Conservation (phyloP, 2,888 invertebrate genomes). For the Nemotelus pantherinus region DNA sequence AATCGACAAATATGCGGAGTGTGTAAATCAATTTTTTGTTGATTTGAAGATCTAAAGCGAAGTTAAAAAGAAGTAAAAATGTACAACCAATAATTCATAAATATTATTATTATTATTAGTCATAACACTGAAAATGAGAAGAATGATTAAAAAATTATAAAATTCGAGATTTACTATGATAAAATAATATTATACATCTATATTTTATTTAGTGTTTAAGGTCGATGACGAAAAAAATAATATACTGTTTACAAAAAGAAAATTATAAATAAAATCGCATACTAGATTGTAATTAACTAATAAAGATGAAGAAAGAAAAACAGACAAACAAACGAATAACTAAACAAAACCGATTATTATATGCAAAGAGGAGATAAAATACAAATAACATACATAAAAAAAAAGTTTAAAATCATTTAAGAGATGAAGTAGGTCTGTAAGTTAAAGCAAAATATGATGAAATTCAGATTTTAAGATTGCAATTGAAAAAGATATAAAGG, state of each 20-base stretch:
- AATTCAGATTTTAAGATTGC: conserved; percentile 16
- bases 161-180: conserved; percentile 1
- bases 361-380: conserved; percentile 11
- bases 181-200: conserved; percentile 25
- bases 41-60: not conserved
- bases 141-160: conserved; percentile 22
- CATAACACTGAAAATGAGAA: not conserved
- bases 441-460: not conserved
- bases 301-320: conserved; percentile 4
- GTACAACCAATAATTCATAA: conserved; percentile 29
- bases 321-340: not conserved
- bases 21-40: conserved; percentile 26
- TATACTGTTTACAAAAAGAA: conserved; percentile 33
- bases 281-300: not conserved
- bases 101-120: not conserved
- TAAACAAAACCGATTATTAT: not conserved
- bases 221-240: conserved; percentile 18
- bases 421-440: conserved; percentile 45
- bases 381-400: conserved; percentile 10
- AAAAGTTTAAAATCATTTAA: conserved; percentile 46
- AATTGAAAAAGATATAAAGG: conserved; percentile 11
- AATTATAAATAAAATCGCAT: conserved; percentile 7
- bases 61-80: conserved; percentile 8
- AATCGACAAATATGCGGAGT: not conserved
- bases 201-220: conserved; percentile 42